Base-by-base conservation (phyloP, 2,113 vertebrate species). In the Indri indri region DNA sequence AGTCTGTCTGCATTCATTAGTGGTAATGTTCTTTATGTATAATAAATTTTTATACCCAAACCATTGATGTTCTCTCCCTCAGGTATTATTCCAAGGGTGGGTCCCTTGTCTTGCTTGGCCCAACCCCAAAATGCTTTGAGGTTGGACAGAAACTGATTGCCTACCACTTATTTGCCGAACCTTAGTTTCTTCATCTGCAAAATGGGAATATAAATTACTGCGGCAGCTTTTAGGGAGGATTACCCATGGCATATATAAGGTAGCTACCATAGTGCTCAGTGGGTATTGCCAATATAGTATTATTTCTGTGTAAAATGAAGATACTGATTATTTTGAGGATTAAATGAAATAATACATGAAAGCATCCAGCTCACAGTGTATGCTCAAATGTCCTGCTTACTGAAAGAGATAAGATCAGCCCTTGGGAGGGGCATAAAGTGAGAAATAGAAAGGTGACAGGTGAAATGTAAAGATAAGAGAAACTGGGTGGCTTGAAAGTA, bases 21-120 rank as follows among this genome's bases (percentile, higher is more conserved):
- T 97, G 97, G 98, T 97, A 90, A 97, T 98, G 96, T 94, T 98
- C 98, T 98, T 97, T 98, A 98, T 98, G 97, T 98, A 98, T 98
- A 99, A 98, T 99, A 99, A 99, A 98, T 98, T 99, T 99, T 99
- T 99, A 98, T 99, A 98, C 98, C 98, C 98, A 98, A 97, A 94
- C 68, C 37, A 32, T 96, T 85, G 40, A 30, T 94, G 77, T 6
- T 6, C 8, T 96, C 45, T 94, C 65, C 14, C 89, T 95, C 74
- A 93, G 88, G 59, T 95, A 4, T 97, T 95, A 50, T 83, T 98
- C n/a, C 40, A 77, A 57, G 84, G 59, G 1, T 70, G 70, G 27
- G 66, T 79, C 57, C n/a, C 50, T 82, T 63, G 22, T 73, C 63
- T 47, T 68, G 22, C 52, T 32, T 66, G 80, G 59, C 37, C 14